Base-by-base conservation (phyloP, 2,797 vertebrate genomes). In the Geotrypetes seraphini region DNA sequence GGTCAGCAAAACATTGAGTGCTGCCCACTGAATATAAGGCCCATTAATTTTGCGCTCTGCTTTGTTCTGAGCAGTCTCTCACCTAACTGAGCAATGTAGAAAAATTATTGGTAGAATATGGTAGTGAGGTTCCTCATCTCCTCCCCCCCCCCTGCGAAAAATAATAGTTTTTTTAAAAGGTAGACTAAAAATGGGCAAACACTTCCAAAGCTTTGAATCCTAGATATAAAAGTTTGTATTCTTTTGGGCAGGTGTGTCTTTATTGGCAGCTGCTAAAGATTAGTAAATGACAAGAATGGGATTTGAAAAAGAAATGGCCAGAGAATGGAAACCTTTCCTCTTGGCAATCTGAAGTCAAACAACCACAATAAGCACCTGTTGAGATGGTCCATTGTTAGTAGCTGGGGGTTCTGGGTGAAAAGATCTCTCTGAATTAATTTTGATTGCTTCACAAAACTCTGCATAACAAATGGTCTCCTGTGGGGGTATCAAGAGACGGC, bases 261-360 rank as follows among this genome's bases (percentile, higher is more conserved):
- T 43, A 58, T 39, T 28, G 31, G 58, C 69, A 77, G 71, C 69
- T 77, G 71, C 55, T 40, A 47, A 55, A 69, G 67, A 68, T 71
- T 58, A 67, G 61, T 44, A 86, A 86, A 85, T 83, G 84, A 86
- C 80, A 86, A 84, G 82, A 83, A 85, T 57, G 69, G 77, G 75
- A 75, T 75, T 77, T 72, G 66, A 50, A 47, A 33, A 71, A 55
- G 50, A 52, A 45, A 53, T n/a, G n/a, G n/a, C n/a, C n/a, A 33
- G 58, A 72, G 62, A 76, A 70, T 64, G n/a, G 66, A 70, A 68
- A 66, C 61, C 70, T 67, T 63, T 48, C 63, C 64, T 65, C 67
- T n/a, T 43, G 58, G 60, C 47, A 58, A 67, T 58, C 44, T 38
- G 42, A 64, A 75, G 69, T 75, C 70, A 62, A 71, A 46, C 52